Base-by-base conservation (phyloP, 1,140 invertebrate species). In the Dendrolimus kikuchii region DNA sequence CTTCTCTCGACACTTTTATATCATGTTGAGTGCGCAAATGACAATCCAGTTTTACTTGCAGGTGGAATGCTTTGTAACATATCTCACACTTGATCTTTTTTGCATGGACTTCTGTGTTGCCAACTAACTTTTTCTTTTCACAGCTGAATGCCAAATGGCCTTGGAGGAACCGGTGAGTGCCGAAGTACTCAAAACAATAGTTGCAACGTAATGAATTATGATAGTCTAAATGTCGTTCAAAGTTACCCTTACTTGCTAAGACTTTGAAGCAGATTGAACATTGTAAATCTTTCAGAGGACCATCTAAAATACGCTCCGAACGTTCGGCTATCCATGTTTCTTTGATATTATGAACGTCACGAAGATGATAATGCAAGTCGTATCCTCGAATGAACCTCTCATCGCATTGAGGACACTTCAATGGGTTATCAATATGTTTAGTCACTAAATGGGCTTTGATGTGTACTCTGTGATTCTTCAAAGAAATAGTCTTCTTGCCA, bases 131-230 rank as follows among this genome's bases (percentile, higher is more conserved):
- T 53, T 81, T 87, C 57, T 86, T 85, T 2, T 82, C 79, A 55
- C 87, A 88, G 45, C 71, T 74, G 54, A 86, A 88, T 0, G 69
- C 59, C 4, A 86, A 54, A 58, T 88, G 87, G 0, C 83, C 85
- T 56, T 87, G 82, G 8, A 87, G 59, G 62, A 88, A 88, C 10
- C 71, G 62, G n/a, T 74, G 66, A 5, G 71, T 66, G 53, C 73
- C 81, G 59, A 88, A 88, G 58, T 83, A 86, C 39, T 87, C 77
- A 44, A 82, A 87, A 53, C 87, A 88, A 54, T 88, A 88, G 62
- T 88, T 88, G 67, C 87, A 88, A 23, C 86, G 60, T 5, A 88
- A 62, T 0, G 79, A 73, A 48, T 88, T 88, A 63, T 88, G 87
- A 51, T 82, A 87, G 50, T 87, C 81, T 38, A 88, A 64, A 55